Base-by-base conservation (phyloP, 2,113 vertebrate genomes). In the Calypte anna region DNA sequence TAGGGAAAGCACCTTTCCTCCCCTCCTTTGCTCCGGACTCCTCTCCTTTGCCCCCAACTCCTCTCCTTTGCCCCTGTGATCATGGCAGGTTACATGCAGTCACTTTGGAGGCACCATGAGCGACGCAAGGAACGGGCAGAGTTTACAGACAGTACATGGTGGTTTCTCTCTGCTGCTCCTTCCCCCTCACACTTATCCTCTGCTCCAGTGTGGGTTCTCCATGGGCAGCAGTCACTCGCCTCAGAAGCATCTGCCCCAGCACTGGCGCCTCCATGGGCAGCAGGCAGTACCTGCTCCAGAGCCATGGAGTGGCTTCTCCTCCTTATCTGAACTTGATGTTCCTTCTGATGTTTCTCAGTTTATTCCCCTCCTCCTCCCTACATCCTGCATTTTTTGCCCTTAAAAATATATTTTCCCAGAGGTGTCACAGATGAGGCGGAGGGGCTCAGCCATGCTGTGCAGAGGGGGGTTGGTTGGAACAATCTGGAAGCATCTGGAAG, bases 1-100 rank as follows among this genome's bases (percentile, higher is more conserved):
- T 50, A 9, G 6, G 8, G 10, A 82, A 80, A 82, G 68, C 12
- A 59, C 7, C 6, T 76, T 64, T 64, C 16, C 11, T 91, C 28
- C 30, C 11, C 16, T 2, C 9, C 73, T 86, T 83, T 38, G 36
- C 36, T 38, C 36, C 36, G 10, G 36, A 38, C 36, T 5, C 40
- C 31, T 43, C 6, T 59, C 6, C 50, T 68, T 51, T 3, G 5
- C 1, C 3, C 14, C 38, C 79, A 43, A 38, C 48, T 75, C 16
- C 18, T 87, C 14, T 87, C 25, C 46, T 78, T 16, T 58, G 13
- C 24, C 27, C 5, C 12, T 17, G 6, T 58, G 70, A 21, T 30
- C 9, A 61, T 14, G 0, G 0, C 25, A 55, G 23, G 30, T 44
- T 25, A 40, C 10, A 4, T 16, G 51, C 7, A 11, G n/a, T 38